Conservation (phyloP, 2,888 invertebrate species). For the Seira sanloemensis region DNA sequence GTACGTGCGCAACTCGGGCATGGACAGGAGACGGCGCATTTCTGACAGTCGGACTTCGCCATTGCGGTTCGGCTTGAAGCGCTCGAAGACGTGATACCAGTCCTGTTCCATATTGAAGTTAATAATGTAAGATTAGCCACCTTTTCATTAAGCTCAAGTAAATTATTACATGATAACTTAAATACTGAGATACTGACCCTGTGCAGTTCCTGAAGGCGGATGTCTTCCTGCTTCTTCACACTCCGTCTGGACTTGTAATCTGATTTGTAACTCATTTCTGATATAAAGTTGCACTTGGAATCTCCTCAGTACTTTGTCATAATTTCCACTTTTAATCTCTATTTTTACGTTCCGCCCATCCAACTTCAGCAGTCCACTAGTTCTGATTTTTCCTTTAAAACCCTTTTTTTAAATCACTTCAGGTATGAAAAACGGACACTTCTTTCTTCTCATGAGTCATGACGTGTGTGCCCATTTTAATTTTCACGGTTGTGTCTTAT, state of each 20-base stretch:
- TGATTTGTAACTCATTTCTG: constrained; percentile 49
- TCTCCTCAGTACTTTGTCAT: no score
- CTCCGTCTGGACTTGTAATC: constrained; percentile 37
- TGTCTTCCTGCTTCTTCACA: constrained; percentile 14
- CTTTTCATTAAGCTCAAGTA: no score
- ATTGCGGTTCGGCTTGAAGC: constrained; percentile 64
- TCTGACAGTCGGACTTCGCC: constrained; percentile 53
- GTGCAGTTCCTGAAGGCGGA: constrained; percentile 54
- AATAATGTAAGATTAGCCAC: constrained; percentile 16
- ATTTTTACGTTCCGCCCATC: no score
- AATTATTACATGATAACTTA: not conserved
- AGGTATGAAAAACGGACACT: no score
- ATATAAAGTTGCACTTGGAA: no score
- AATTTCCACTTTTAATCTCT: no score
- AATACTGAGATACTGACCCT: constrained; percentile 34
- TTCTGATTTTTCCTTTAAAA: no score
- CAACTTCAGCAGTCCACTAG: no score
- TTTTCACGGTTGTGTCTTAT: no score
- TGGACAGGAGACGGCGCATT: constrained; percentile 32
- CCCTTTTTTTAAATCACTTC: no score
- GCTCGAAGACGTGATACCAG: constrained; percentile 60
- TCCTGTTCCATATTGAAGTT: constrained; percentile 51
- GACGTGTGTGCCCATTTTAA: no score
- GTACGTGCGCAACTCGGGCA: constrained; percentile 47
- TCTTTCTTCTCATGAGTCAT: no score